phyloP scores from a whole-genome alignment of 2,888 invertebrate species.

The Mamestra brassicae region DNA sequence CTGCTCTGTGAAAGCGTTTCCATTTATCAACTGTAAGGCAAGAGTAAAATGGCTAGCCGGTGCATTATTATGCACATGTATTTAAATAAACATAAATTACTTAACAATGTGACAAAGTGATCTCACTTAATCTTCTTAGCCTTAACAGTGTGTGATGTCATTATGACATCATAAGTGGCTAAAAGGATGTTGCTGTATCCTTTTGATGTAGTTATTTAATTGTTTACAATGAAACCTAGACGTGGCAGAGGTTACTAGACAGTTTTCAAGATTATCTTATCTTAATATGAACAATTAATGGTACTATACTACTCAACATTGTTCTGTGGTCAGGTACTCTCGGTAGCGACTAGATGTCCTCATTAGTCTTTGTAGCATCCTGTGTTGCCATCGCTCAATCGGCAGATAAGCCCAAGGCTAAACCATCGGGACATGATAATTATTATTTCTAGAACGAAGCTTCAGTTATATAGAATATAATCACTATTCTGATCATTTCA shows the following conservation, averaged over 20 bases:
- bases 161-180: slow-evolving; percentile 9
- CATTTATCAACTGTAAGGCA: background rate
- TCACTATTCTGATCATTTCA: background rate
- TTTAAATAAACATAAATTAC: slow-evolving; percentile 39
- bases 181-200: background rate
- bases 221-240: background rate
- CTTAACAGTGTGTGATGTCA: slow-evolving; percentile 16
- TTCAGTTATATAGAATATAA: background rate
- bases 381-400: background rate
- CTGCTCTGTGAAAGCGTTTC: background rate
- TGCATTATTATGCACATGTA: slow-evolving; percentile 32
- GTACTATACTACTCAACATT: background rate
- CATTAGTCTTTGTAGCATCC: background rate
- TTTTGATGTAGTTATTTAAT: background rate
- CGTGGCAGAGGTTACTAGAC: background rate
- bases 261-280: background rate
- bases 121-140: slow-evolving; percentile 6
- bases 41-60: background rate
- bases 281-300: background rate
- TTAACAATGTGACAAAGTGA: slow-evolving; percentile 2
- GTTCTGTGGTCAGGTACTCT: background rate
- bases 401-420: background rate
- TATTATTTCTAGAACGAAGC: background rate
- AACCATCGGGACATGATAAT: background rate
- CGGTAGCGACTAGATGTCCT: background rate